Percentiles rank a stretch among this genome's conserved stretches.
These are phyloP conservation scores for Rhimphoctona megacephalus DNA, from an alignment of 2,888 invertebrate species.

Conservation along the genomic window DNA sequence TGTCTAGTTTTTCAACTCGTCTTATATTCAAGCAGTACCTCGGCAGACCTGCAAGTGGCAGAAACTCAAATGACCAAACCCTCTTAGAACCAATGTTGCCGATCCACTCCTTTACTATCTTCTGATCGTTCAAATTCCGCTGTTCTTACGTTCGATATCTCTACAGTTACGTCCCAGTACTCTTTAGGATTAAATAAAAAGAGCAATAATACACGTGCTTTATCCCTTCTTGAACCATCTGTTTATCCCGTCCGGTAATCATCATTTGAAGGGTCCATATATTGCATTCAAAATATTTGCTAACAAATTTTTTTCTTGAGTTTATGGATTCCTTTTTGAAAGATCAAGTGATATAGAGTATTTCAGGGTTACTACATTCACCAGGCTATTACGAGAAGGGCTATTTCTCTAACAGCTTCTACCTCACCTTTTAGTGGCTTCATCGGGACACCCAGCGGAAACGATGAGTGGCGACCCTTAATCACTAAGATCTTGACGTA, in stretches of 20 bases:
- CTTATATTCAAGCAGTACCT: constrained; percentile 39
- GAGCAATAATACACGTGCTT: constrained; percentile 17
- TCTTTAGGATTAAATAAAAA: constrained; percentile 15
- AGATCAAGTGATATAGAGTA: background rate
- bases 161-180: background rate
- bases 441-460: constrained; percentile 55
- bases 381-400: background rate
- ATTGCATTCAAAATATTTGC: background rate
- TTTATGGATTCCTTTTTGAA: background rate
- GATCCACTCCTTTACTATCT: constrained; percentile 48
- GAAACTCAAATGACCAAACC: constrained; percentile 57
- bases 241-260: background rate
- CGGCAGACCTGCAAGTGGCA: constrained; percentile 35
- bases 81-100: constrained; percentile 21
- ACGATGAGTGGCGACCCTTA: constrained; percentile 58
- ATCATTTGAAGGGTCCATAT: background rate
- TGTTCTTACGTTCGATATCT: constrained; percentile 32
- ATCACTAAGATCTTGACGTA: constrained; percentile 51
- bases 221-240: background rate
- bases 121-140: constrained; percentile 54
- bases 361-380: background rate
- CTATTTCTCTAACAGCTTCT: constrained; percentile 16
- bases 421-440: constrained; percentile 54
- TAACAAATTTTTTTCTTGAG: background rate
- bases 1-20: constrained; percentile 13